A percentile compares a stretch with the other conserved stretches of the same genome.
Conservation (phyloP, 53 echinoderm and acorn worm species). For the Actinopyga echinites region DNA sequence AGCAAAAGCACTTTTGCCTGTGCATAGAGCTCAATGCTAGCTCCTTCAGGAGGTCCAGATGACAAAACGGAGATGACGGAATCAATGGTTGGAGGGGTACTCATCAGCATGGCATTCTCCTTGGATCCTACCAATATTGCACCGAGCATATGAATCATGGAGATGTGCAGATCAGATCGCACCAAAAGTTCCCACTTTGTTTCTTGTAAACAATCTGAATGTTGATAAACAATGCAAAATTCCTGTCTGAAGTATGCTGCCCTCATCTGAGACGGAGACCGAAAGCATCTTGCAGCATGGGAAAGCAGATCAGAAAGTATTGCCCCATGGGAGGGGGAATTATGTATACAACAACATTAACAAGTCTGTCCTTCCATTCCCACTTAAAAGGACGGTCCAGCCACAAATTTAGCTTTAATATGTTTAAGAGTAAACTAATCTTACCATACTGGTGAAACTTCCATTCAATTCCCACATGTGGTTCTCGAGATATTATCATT, state of each 20-base stretch:
- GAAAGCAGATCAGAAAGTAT: no score
- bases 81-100: constrained; percentile 83
- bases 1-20: constrained; percentile 63
- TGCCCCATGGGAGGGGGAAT: no score
- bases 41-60: constrained; percentile 33
- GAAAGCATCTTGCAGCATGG: not conserved
- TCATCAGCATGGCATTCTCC: constrained; percentile 86
- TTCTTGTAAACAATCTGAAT: constrained; percentile 74
- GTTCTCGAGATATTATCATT: no score
- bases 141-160: constrained; percentile 90
- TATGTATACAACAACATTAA: no score
- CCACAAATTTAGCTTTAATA: no score
- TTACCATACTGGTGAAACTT: no score
- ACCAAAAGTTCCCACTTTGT: constrained; percentile 62
- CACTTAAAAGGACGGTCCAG: no score
- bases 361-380: no score
- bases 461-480: no score
- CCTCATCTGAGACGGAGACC: no score
- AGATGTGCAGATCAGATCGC: constrained; percentile 52
- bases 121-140: constrained; percentile 89
- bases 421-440: no score
- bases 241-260: not conserved
- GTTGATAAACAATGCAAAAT: not conserved
- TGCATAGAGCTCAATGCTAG: constrained; percentile 44
- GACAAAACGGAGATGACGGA: constrained; percentile 69